phyloP scores from a whole-genome alignment of 2,113 vertebrate species.

The Pterophyllum scalare region DNA sequence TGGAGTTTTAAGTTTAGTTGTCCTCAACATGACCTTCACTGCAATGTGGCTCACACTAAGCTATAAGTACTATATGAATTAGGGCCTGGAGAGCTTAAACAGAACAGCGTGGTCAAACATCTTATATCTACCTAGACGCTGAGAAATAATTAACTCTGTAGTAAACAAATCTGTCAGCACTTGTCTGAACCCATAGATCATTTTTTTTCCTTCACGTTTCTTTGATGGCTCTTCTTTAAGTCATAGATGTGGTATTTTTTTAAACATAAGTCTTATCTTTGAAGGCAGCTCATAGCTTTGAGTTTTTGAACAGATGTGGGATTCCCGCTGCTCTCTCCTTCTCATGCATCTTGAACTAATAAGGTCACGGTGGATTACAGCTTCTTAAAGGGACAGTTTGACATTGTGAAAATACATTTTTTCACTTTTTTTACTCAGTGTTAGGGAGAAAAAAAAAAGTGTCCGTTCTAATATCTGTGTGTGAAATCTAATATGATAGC shows the following conservation, averaged over 20 bases:
- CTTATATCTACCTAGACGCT: constrained; percentile 1
- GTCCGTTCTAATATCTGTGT: neutral
- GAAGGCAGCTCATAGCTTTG: constrained; percentile 23
- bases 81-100: neutral
- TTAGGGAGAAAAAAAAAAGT: neutral
- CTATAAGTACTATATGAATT: neutral
- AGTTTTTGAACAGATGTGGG: constrained; percentile 55
- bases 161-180: constrained; percentile 41
- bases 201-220: neutral
- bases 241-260: constrained; percentile 27
- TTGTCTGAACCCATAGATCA: constrained; percentile 22
- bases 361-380: neutral
- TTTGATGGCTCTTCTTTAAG: constrained; percentile 28
- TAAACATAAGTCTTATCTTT: constrained; percentile 34
- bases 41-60: neutral
- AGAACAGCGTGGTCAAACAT: neutral
- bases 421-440: neutral
- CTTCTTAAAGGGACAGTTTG: neutral
- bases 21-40: neutral
- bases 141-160: constrained; percentile 29
- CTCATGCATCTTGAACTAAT: constrained; percentile 19
- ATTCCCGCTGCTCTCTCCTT: constrained; percentile 19
- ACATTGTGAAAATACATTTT: neutral
- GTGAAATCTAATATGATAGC: neutral
- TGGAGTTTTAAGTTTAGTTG: neutral